Conservation (phyloP, 2,113 vertebrate genomes). For the Nesogale talazaci region DNA sequence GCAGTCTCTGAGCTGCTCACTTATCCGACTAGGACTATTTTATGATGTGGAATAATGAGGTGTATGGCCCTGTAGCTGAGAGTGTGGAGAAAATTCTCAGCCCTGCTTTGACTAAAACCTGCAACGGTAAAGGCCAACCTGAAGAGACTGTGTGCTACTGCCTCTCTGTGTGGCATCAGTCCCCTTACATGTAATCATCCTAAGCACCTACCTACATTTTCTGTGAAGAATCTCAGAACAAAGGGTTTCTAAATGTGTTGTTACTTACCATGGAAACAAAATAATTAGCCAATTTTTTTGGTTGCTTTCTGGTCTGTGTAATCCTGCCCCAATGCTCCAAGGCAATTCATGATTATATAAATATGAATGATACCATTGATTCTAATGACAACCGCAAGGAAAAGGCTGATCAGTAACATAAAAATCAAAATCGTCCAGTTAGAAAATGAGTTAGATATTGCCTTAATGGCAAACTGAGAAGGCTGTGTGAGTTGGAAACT, state of each 20-base stretch:
- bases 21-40: not conserved
- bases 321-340: not conserved
- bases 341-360: not conserved
- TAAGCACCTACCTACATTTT: not conserved
- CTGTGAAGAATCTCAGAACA: not conserved
- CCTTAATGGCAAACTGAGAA: not conserved
- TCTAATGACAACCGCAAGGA: not conserved
- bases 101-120: not conserved
- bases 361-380: not conserved
- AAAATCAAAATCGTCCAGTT: slow-evolving; percentile 22
- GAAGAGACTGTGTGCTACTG: not conserved
- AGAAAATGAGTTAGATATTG: not conserved
- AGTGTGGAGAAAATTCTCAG: not conserved
- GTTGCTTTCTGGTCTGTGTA: not conserved
- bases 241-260: not conserved
- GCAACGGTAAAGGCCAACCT: not conserved
- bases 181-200: not conserved
- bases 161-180: not conserved
- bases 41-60: not conserved
- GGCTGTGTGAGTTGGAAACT: not conserved
- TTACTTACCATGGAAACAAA: not conserved
- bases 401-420: not conserved
- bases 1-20: not conserved
- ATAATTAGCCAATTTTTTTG: not conserved
- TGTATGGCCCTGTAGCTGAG: not conserved